Conservation (phyloP, 2,797 vertebrate genomes). For the Pseudocheirus occidentalis region DNA sequence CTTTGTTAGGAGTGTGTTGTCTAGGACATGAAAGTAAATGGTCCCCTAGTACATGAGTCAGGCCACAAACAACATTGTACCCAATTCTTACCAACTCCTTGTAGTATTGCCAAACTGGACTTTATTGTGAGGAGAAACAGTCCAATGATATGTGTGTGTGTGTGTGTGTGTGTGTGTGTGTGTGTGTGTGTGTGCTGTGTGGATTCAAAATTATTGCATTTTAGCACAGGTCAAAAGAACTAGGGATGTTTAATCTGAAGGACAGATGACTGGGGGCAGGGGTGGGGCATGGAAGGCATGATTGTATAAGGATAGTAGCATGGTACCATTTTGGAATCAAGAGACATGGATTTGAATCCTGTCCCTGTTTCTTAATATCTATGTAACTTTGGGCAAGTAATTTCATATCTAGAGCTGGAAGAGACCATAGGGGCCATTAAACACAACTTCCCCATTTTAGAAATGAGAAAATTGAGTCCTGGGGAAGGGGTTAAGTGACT, state of each 20-base stretch:
- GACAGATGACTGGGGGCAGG: background rate
- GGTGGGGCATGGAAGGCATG: too few species aligned
- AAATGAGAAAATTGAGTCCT: background rate
- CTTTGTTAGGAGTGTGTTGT: background rate
- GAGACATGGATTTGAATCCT: background rate
- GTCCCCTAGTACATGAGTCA: background rate
- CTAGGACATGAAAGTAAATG: background rate
- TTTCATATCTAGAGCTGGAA: background rate
- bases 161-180: too few species aligned
- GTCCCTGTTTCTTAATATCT: background rate
- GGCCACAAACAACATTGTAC: background rate
- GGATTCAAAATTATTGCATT: background rate
- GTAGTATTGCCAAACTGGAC: background rate
- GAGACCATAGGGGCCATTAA: background rate
- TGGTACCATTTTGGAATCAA: background rate
- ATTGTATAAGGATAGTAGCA: background rate
- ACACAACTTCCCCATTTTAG: background rate
- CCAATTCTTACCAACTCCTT: background rate
- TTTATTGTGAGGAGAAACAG: background rate
- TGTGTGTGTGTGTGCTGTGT: too few species aligned
- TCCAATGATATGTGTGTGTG: background rate
- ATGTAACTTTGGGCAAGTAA: background rate
- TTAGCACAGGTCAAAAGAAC: background rate
- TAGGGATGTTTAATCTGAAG: background rate
- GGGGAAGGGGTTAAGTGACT: background rate